Evolutionary conservation across 2,797 vertebrate genomes (phyloP).

Genomic region (Odontamblyopus lacepedii): DNA sequence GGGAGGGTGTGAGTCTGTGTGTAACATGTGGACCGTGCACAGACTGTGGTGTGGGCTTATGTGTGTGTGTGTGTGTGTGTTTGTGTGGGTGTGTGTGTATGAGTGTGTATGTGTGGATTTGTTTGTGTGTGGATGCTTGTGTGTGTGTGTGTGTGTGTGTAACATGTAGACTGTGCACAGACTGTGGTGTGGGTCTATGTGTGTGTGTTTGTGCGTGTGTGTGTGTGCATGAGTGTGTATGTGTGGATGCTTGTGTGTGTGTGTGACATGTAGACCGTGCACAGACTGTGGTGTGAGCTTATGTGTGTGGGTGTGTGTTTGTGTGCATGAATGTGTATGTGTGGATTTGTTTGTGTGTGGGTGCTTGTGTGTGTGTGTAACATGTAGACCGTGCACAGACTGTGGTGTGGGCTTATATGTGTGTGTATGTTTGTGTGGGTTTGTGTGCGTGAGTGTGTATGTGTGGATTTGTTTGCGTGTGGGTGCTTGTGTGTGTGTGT

Average conservation of each 20-base stretch:
- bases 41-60: conserved; percentile 60
- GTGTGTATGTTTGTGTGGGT: conserved; percentile 42
- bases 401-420: conserved; percentile 63
- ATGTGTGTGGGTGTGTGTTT: too few species aligned
- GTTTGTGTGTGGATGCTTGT: conserved; percentile 12
- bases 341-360: conserved; percentile 8
- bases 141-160: conserved; percentile 31
- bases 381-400: conserved; percentile 30
- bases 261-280: too few species aligned
- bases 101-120: conserved; percentile 43
- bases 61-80: conserved; percentile 56
- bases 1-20: conserved; percentile 26
- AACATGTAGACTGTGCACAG: conserved; percentile 27
- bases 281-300: too few species aligned
- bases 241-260: too few species aligned
- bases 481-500: conserved; percentile 27
- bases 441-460: conserved; percentile 42
- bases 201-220: conserved; percentile 21
- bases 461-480: conserved; percentile 24
- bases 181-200: conserved; percentile 59
- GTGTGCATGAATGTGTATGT: too few species aligned
- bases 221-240: conserved; percentile 25
- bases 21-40: conserved; percentile 34
- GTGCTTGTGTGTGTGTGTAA: conserved; percentile 34
- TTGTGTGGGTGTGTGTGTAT: conserved; percentile 23